Conservation (phyloP, 1,140 invertebrate species). For the Orchesella cincta region DNA sequence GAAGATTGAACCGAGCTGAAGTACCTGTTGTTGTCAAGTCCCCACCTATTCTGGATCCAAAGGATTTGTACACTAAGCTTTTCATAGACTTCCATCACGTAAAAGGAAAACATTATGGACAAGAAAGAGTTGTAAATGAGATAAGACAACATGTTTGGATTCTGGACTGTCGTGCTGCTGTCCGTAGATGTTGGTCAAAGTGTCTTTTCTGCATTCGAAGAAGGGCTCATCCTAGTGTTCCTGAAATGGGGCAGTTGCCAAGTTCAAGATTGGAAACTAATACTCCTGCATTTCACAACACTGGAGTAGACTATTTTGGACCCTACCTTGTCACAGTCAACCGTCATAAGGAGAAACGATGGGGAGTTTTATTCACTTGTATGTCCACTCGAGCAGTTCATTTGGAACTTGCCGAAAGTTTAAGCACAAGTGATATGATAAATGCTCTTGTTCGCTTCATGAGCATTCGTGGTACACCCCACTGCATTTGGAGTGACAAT, state of each 20-base stretch:
- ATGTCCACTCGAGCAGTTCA: slow-evolving; percentile 49
- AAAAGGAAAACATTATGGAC: not conserved
- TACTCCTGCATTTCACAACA: not conserved
- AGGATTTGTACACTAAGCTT: not conserved
- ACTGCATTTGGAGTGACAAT: slow-evolving; percentile 47
- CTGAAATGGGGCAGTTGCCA: not conserved
- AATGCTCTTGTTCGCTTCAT: slow-evolving; percentile 49
- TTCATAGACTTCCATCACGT: not conserved
- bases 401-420: slow-evolving; percentile 46
- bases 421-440: slow-evolving; percentile 48
- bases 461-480: slow-evolving; percentile 44
- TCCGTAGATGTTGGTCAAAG: not conserved
- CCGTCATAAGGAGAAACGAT: not conserved
- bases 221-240: not conserved
- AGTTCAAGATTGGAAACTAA: not conserved
- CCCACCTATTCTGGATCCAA: not conserved
- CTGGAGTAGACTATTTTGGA: slow-evolving; percentile 7
- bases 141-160: not conserved
- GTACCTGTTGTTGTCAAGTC: not conserved
- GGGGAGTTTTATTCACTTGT: slow-evolving; percentile 46
- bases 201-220: not conserved
- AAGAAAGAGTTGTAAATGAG: not conserved
- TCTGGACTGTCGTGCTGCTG: not conserved
- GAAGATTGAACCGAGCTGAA: not conserved
- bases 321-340: not conserved